Percentiles rank a stretch among this genome's conserved stretches.
Evolutionary conservation across 2,113 vertebrate species (phyloP).

Genomic region (Salvelinus namaycush): DNA sequence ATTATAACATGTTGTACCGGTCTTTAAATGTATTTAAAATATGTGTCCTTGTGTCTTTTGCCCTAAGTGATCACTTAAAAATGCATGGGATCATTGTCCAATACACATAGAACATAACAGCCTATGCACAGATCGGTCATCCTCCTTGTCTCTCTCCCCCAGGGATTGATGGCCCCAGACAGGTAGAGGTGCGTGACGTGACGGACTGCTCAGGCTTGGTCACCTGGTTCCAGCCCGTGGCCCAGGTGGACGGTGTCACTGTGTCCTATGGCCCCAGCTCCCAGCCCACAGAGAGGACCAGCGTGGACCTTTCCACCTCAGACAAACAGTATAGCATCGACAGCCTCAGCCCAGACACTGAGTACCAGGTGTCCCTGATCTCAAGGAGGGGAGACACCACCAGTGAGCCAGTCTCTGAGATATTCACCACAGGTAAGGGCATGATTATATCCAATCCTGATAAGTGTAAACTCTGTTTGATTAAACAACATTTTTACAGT

Average conservation of each 20-base stretch:
- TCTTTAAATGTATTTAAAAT: too few species aligned
- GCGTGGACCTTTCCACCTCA: slow-evolving; percentile 75
- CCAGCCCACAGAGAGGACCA: slow-evolving; percentile 73
- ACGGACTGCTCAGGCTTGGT: slow-evolving; percentile 86
- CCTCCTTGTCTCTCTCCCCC: not conserved
- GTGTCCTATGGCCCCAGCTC: slow-evolving; percentile 80
- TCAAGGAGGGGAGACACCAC: slow-evolving; percentile 76
- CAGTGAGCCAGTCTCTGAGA: slow-evolving; percentile 78
- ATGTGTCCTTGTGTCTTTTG: too few species aligned
- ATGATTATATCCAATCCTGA: too few species aligned
- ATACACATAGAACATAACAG: too few species aligned
- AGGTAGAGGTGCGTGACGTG: slow-evolving; percentile 84
- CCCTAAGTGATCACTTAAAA: too few species aligned
- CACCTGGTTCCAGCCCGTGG: slow-evolving; percentile 86
- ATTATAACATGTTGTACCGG: too few species aligned
- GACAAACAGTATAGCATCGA: slow-evolving; percentile 86
- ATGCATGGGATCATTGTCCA: too few species aligned
- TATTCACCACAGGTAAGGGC: slow-evolving; percentile 85
- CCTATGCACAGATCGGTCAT: too few species aligned
- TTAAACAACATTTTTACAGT: too few species aligned
- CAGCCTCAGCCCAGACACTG: slow-evolving; percentile 83
- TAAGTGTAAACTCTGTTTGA: too few species aligned
- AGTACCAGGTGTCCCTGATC: slow-evolving; percentile 83
- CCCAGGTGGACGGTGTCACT: slow-evolving; percentile 78
- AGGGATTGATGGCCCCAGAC: slow-evolving; percentile 86